These are phyloP conservation scores for Phymorhynchus buccinoides DNA, from an alignment of 1,140 invertebrate species.

Conservation along the genomic window DNA sequence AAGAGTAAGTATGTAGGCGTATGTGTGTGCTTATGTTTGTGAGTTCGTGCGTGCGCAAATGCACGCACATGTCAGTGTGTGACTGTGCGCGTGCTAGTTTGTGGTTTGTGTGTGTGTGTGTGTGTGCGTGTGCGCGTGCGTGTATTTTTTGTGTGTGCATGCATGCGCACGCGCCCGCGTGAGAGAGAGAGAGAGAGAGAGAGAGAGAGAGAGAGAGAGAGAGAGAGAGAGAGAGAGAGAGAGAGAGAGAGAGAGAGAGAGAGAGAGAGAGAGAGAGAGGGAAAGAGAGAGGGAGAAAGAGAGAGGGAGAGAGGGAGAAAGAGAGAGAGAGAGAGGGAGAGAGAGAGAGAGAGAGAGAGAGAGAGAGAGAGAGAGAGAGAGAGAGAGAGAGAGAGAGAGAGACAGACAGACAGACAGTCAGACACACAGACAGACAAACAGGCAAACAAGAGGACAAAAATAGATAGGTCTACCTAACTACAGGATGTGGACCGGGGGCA, in stretches of 20 bases:
- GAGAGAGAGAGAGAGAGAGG: neutral
- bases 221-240: neutral
- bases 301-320: neutral
- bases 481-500: no score
- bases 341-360: neutral
- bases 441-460: neutral
- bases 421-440: neutral
- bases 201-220: slow-evolving; percentile 24
- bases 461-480: no score
- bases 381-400: neutral
- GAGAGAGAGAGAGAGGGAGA: neutral
- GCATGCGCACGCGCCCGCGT: no score
- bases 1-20: no score
- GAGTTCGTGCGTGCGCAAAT: no score
- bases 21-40: no score
- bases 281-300: neutral
- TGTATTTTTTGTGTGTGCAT: neutral
- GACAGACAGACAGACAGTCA: neutral
- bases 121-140: neutral
- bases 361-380: neutral
- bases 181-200: slow-evolving; percentile 9
- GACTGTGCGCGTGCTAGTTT: no score
- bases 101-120: neutral
- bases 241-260: neutral
- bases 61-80: neutral